These are phyloP conservation scores for Porites rus DNA, from an alignment of 92 coral and sea anemone genomes.

Conservation along the genomic window DNA sequence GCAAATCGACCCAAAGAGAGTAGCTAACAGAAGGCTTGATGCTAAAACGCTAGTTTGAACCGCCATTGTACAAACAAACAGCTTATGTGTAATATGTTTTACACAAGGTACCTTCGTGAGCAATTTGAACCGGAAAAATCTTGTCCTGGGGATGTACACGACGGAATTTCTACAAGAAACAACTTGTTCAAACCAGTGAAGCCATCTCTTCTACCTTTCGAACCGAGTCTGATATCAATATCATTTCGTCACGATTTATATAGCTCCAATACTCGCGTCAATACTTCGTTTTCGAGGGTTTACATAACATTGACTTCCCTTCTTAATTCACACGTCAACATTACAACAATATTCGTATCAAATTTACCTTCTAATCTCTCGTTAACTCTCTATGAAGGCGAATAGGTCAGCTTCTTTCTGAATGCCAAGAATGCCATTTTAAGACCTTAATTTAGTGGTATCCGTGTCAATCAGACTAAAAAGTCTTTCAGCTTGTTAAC, in stretches of 20 bases:
- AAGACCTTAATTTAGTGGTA: too few relatives aligned
- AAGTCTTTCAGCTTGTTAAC: not conserved
- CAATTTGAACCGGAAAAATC: not conserved
- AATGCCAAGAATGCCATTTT: too few relatives aligned
- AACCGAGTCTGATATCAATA: slow-evolving; percentile 20
- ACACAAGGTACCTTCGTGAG: not conserved
- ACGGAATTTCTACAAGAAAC: not conserved
- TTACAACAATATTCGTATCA: slow-evolving; percentile 21
- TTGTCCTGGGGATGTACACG: not conserved
- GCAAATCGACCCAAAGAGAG: not conserved
- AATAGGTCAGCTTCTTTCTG: slow-evolving; percentile 2
- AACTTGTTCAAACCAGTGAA: not conserved
- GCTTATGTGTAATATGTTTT: not conserved
- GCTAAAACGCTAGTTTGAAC: not conserved
- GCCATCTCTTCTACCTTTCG: not conserved
- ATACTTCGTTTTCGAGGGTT: not conserved
- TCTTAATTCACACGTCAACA: slow-evolving; percentile 12
- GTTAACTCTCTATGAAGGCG: not conserved
- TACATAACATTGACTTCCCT: not conserved
- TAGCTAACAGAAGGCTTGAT: not conserved
- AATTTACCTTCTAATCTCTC: slow-evolving; percentile 10
- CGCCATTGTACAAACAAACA: not conserved
- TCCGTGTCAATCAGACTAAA: too few relatives aligned
- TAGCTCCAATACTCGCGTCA: not conserved
- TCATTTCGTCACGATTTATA: not conserved